These are phyloP conservation scores for Balaeniceps rex DNA, from an alignment of 2,113 vertebrate species.

Conservation along the genomic window DNA sequence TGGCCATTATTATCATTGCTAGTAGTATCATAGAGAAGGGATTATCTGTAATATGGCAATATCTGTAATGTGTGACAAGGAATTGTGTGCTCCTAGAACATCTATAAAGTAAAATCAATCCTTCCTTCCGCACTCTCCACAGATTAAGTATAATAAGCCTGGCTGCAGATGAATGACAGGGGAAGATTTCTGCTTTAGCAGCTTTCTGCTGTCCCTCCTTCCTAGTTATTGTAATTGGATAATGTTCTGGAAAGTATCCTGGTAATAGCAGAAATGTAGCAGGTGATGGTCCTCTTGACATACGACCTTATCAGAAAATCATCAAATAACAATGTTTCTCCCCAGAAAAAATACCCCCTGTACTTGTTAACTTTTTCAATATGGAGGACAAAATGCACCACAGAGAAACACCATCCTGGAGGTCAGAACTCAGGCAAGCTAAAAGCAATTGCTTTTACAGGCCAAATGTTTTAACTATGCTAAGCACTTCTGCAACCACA, in stretches of 20 bases:
- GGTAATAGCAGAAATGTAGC: not conserved
- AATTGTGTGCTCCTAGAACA: not conserved
- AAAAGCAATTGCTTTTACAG: not conserved
- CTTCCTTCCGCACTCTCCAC: not conserved
- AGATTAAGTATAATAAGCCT: not conserved
- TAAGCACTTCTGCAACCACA: not conserved
- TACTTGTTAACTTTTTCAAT: not conserved
- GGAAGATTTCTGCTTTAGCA: not conserved
- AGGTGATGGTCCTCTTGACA: not conserved
- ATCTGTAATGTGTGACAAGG: not conserved
- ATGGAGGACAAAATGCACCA: not conserved
- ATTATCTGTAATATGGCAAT: not conserved
- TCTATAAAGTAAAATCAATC: not conserved
- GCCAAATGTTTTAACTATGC: not conserved
- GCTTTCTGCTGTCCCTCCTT: not conserved
- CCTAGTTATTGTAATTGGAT: not conserved
- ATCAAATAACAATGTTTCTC: not conserved
- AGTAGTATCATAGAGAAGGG: not conserved
- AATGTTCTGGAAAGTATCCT: not conserved
- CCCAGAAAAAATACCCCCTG: not conserved
- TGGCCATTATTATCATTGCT: not conserved
- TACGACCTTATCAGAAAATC: not conserved
- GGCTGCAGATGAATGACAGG: not conserved
- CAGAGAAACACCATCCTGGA: not conserved
- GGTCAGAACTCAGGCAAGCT: not conserved